Evolutionary conservation across 2,113 vertebrate species (phyloP), one percentile per base, ranked within the genome.

Genomic region (Microcebus jonahi): DNA sequence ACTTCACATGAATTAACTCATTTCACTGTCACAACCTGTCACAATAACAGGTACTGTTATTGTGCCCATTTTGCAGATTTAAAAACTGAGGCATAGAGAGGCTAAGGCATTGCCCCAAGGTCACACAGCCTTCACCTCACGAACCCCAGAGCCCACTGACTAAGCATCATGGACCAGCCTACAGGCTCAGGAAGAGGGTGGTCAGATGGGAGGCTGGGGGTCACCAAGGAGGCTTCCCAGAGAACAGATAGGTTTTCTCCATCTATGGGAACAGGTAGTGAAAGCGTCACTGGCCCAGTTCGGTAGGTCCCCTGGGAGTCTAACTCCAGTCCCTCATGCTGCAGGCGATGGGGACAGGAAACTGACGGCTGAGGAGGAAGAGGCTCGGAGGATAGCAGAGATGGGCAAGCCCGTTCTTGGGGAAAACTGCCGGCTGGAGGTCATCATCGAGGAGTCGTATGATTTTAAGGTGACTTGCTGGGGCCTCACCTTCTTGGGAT

Each of bases 401-500:
- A 99, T 99, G 99, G 99, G 99, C 89, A 99, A 99, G 79, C 99
- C 99, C 0, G 98, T 99, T 57, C 98, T 99, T 39, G 99, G 99
- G 0, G 99, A 99, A 90, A 99, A 99, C 98, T 99, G 99, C 92
- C 98, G 99, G 0, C 98, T 99, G 70, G 99, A 99, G 97, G 99
- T 99, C 91, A 99, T 99, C 98, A 99, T 99, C 3, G 99, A 99
- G 95, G 99, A 99, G 98, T 99, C 99, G 0, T 99, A 99, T 1
- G 99, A 99, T 96, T 99, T 99, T 97, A 99, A 99, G 99, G 99
- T 99, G 96, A 98, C 34, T 59, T 39, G 31, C 36, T 3, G 31
- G 57, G 59, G 17, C 7, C 65, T 42, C 14, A 0, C 42, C 36
- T 77, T 81, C 9, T 36, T 25, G 50, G 88, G 75, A 59, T 76